These are phyloP conservation scores for Orchesella flavescens DNA, from an alignment of 2,888 invertebrate species.

Conservation along the genomic window DNA sequence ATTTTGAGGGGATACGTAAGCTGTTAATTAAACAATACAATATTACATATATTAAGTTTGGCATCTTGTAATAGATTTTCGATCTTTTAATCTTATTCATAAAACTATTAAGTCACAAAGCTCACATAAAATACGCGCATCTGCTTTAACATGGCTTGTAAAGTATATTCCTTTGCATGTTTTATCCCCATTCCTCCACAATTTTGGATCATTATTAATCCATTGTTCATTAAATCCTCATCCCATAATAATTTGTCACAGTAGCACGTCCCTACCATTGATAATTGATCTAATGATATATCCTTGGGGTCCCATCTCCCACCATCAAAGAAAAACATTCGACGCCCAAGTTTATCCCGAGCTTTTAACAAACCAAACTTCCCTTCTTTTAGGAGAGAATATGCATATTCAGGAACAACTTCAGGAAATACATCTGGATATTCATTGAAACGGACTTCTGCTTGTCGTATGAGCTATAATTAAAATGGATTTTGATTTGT, in stretches of 20 bases:
- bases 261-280: too few relatives aligned
- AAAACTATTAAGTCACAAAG: too few relatives aligned
- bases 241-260: not conserved
- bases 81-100: too few relatives aligned
- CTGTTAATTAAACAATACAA: not conserved
- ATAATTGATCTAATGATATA: too few relatives aligned
- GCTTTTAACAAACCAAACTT: not conserved
- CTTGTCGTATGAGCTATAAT: not conserved
- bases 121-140: constrained; percentile 38
- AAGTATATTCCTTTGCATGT: constrained; percentile 27
- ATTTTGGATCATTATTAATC: constrained; percentile 31
- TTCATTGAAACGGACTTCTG: not conserved
- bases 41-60: too few relatives aligned
- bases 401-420: not conserved
- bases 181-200: constrained; percentile 42
- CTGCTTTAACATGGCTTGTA: constrained; percentile 20
- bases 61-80: too few relatives aligned
- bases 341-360: not conserved
- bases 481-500: too few relatives aligned
- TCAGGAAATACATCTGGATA: not conserved
- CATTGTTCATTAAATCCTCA: constrained; percentile 33
- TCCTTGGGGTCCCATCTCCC: not conserved
- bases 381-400: too few relatives aligned
- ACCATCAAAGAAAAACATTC: not conserved
- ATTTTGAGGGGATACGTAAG: constrained; percentile 24